Conservation (phyloP, 1,140 invertebrate species). For the Sitobion miscanthi region DNA sequence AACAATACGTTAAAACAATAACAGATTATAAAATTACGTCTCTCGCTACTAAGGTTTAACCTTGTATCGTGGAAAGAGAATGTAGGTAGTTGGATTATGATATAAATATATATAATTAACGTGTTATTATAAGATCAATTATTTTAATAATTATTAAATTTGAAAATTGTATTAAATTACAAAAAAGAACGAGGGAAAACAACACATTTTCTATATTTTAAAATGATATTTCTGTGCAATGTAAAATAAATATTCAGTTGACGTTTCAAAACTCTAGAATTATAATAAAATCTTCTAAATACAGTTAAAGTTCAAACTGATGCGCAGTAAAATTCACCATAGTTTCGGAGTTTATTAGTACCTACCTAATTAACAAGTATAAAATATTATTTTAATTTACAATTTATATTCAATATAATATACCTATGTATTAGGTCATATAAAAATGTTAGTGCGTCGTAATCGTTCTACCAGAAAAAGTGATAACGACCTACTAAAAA, state of each 20-base stretch:
- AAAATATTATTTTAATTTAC: not conserved
- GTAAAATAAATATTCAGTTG: not conserved
- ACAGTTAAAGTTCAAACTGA: not conserved
- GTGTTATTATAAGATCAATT: not conserved
- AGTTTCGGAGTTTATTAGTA: not conserved
- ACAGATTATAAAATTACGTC: not conserved
- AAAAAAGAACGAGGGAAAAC: no score
- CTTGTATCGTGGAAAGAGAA: not conserved
- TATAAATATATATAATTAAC: slow-evolving; percentile 3
- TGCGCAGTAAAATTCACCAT: not conserved
- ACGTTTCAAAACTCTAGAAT: not conserved
- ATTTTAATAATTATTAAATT: not conserved
- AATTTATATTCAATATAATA: no score
- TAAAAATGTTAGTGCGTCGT: not conserved
- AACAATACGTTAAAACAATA: not conserved
- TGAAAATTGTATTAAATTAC: no score
- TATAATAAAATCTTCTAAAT: not conserved
- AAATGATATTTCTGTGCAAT: not conserved
- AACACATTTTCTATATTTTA: no score
- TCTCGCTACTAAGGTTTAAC: not conserved
- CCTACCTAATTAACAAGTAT: not conserved
- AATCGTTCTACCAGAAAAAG: not conserved
- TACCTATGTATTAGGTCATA: not conserved
- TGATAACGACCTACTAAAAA: not conserved
- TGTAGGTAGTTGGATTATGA: not conserved